Percentiles rank a stretch among this genome's conserved stretches.
Evolutionary conservation across 2,113 vertebrate genomes (phyloP).

Genomic region (Ciconia stormi): DNA sequence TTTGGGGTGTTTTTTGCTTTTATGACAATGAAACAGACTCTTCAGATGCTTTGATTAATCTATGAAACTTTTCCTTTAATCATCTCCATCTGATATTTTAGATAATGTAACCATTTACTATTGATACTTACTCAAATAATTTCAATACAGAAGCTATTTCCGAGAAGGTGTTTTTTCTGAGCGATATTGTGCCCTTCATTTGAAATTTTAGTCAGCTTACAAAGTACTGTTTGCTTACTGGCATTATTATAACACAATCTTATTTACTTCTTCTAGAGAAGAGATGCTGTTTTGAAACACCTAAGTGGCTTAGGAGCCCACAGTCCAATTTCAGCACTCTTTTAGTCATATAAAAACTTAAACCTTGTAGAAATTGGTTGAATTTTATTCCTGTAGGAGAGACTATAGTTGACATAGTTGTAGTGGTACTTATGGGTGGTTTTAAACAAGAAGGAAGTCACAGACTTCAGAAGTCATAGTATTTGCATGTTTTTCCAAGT

Average conservation of each 20-base stretch:
- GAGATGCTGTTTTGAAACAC: neutral
- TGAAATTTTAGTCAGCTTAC: neutral
- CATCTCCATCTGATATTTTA: neutral
- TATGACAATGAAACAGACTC: neutral
- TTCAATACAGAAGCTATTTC: neutral
- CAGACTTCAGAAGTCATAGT: neutral
- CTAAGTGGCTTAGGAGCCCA: neutral
- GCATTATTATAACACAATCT: neutral
- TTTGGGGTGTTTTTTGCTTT: neutral
- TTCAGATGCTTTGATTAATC: neutral
- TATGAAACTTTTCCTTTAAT: neutral
- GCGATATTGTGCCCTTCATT: neutral
- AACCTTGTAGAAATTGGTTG: neutral
- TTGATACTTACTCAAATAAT: neutral
- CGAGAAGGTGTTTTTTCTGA: neutral
- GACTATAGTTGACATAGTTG: neutral
- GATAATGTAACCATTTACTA: neutral
- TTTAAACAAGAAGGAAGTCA: neutral
- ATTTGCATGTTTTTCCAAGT: neutral
- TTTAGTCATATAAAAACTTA: neutral
- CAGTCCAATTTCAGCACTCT: neutral
- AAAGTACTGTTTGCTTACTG: neutral
- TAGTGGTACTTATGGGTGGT: neutral
- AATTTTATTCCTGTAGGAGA: neutral
- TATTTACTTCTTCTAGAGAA: neutral